These are phyloP conservation scores for Ormyrus thymus DNA, from an alignment of 2,888 invertebrate species.

Conservation along the genomic window DNA sequence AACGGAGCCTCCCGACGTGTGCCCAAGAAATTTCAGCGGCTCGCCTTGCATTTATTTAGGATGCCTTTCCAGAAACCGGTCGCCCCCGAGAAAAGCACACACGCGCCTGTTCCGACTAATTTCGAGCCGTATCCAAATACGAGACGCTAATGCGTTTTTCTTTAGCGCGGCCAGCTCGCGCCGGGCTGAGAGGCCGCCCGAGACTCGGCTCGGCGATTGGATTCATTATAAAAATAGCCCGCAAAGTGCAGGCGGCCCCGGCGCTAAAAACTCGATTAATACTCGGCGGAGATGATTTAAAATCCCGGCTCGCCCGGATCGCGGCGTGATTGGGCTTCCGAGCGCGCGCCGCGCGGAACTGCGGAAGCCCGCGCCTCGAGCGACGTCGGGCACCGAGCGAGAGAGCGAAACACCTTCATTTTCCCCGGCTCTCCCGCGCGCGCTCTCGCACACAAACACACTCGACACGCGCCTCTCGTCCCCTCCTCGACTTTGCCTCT, in stretches of 20 bases:
- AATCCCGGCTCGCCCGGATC: constrained; percentile 3
- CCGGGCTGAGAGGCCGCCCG: background rate
- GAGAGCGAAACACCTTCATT: constrained; percentile 50
- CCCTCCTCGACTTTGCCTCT: background rate
- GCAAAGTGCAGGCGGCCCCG: background rate
- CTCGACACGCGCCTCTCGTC: constrained; percentile 25
- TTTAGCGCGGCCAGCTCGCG: constrained; percentile 20
- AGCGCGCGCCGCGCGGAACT: constrained; percentile 26
- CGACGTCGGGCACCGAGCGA: constrained; percentile 27
- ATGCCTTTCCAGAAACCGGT: constrained; percentile 44
- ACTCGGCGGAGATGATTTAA: background rate
- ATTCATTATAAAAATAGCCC: background rate
- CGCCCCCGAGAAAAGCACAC: background rate
- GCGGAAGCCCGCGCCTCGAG: constrained; percentile 48
- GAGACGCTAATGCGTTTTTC: constrained; percentile 43
- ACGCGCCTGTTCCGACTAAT: constrained; percentile 10
- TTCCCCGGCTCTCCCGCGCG: constrained; percentile 30
- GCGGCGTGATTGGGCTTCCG: constrained; percentile 31
- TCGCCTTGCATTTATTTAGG: constrained; percentile 21
- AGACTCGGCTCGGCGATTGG: background rate
- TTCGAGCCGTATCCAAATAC: background rate
- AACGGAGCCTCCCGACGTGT: too few relatives aligned
- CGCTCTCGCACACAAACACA: background rate
- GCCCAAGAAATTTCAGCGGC: constrained; percentile 2
- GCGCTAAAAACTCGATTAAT: background rate